These are phyloP conservation scores for Chlorops oryzae DNA, from an alignment of 1,140 invertebrate genomes.

Conservation along the genomic window DNA sequence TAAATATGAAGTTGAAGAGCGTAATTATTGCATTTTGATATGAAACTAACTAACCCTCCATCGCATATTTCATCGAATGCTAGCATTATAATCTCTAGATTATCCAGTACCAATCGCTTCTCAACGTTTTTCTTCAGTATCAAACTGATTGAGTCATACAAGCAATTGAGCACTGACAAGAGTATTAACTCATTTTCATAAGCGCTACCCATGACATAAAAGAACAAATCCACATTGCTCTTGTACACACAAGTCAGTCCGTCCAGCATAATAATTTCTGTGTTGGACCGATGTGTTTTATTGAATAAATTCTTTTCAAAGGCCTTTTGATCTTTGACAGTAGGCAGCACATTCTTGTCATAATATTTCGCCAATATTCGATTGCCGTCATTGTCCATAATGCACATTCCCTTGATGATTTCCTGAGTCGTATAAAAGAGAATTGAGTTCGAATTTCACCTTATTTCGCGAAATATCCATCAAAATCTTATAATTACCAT, in stretches of 20 bases:
- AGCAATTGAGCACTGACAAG: slow-evolving; percentile 87
- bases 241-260: slow-evolving; percentile 95
- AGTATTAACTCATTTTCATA: slow-evolving; percentile 97
- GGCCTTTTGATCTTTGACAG: slow-evolving; percentile 89
- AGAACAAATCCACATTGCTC: slow-evolving; percentile 96
- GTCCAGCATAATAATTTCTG: slow-evolving; percentile 98
- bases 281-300: slow-evolving; percentile 90
- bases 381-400: slow-evolving; percentile 97
- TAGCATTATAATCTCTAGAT: slow-evolving; percentile 91
- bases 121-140: slow-evolving; percentile 96
- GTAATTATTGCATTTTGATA: no score
- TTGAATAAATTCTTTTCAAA: slow-evolving; percentile 98
- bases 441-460: no score
- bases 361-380: slow-evolving; percentile 96
- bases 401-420: slow-evolving; percentile 91
- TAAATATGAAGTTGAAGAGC: no score
- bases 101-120: slow-evolving; percentile 84
- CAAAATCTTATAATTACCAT: no score
- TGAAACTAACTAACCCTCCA: slow-evolving; percentile 72
- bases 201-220: slow-evolving; percentile 96
- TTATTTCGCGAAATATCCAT: no score
- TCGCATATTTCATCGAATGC: slow-evolving; percentile 99
- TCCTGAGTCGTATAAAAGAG: no score
- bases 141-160: slow-evolving; percentile 92
- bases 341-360: slow-evolving; percentile 81